Percentiles rank a stretch among this genome's conserved stretches.
Evolutionary conservation across 2,888 invertebrate genomes (phyloP).

Genomic region (Ellobium chinense): DNA sequence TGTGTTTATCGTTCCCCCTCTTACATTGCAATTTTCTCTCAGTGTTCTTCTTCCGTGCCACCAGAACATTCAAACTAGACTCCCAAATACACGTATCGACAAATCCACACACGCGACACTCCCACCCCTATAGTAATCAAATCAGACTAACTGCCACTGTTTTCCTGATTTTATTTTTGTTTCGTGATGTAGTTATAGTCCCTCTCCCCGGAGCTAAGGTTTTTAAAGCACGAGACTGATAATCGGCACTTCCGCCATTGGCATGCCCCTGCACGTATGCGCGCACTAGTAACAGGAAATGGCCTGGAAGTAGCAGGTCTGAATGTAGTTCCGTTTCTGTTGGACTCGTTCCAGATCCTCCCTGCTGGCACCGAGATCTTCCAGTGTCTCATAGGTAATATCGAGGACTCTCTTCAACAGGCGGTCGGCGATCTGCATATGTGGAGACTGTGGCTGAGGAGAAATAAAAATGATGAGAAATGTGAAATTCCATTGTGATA

Average conservation of each 20-base stretch:
- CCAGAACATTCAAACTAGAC: too few species aligned
- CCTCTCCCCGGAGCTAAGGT: too few species aligned
- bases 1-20: too few species aligned
- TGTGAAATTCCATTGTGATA: neutral
- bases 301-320: slow-evolving; percentile 68
- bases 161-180: too few species aligned
- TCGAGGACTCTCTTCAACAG: slow-evolving; percentile 61
- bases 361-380: slow-evolving; percentile 60
- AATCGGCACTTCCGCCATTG: neutral
- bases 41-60: too few species aligned
- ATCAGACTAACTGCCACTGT: too few species aligned
- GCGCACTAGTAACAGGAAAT: slow-evolving; percentile 61
- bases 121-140: too few species aligned
- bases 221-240: too few species aligned
- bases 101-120: too few species aligned
- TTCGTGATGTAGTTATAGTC: too few species aligned
- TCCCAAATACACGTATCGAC: too few species aligned
- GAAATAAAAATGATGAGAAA: neutral
- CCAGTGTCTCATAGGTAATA: slow-evolving; percentile 63
- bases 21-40: too few species aligned
- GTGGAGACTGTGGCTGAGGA: slow-evolving; percentile 42
- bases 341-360: slow-evolving; percentile 61
- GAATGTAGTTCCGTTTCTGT: slow-evolving; percentile 60
- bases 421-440: slow-evolving; percentile 58
- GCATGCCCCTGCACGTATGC: neutral